phyloP scores from a whole-genome alignment of 2,797 vertebrate genomes.

The Intellagama lesueurii region DNA sequence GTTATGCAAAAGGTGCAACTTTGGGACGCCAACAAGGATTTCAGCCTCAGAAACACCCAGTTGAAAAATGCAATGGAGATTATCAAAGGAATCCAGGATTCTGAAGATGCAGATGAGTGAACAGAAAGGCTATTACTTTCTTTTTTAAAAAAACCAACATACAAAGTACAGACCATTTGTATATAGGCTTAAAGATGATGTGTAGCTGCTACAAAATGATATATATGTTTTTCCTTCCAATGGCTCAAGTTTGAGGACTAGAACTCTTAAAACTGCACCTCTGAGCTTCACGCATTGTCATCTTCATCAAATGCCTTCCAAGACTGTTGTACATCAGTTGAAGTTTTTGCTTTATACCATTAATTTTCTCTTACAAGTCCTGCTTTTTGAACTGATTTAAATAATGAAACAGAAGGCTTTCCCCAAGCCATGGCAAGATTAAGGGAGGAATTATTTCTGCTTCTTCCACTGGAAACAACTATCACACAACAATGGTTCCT shows the following conservation, averaged over 20 bases:
- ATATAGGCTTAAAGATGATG: not conserved
- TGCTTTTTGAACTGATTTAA: not conserved
- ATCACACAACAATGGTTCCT: slow-evolving; percentile 11
- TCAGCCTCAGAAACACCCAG: slow-evolving; percentile 12
- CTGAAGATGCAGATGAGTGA: slow-evolving; percentile 35
- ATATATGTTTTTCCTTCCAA: not conserved
- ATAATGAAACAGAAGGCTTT: not conserved
- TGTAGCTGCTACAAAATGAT: not conserved
- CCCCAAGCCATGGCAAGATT: not conserved
- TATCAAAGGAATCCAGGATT: slow-evolving; percentile 47
- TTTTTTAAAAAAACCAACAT: not conserved
- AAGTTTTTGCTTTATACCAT: not conserved
- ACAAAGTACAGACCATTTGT: slow-evolving; percentile 5
- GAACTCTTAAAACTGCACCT: not conserved
- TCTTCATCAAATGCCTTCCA: not conserved
- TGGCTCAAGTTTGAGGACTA: slow-evolving; percentile 5
- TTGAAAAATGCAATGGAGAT: slow-evolving; percentile 40
- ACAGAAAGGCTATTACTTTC: slow-evolving; percentile 34
- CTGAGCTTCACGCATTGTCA: accelerated
- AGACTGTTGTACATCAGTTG: not conserved
- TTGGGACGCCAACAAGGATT: too few relatives aligned
- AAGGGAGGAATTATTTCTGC: not conserved
- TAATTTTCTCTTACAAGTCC: not conserved
- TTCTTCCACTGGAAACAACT: too few relatives aligned
- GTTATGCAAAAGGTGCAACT: too few relatives aligned